Evolutionary conservation across 2,888 invertebrate species (phyloP).

Genomic region (Panopea generosa): DNA sequence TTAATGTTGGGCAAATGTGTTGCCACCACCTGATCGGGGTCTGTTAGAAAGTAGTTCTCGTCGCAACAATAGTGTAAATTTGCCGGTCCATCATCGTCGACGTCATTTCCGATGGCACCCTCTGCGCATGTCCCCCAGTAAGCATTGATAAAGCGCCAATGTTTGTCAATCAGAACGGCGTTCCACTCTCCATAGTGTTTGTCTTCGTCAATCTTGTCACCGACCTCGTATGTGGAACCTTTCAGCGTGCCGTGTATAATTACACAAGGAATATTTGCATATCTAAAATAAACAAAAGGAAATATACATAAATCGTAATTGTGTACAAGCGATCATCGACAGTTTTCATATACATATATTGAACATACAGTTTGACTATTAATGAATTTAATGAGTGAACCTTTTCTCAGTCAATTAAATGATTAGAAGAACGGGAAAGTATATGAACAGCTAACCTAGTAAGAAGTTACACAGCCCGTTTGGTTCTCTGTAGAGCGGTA

Average conservation of each 20-base stretch:
- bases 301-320: too few species aligned
- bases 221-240: slow-evolving; percentile 80
- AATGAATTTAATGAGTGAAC: too few species aligned
- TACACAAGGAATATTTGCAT: slow-evolving; percentile 76
- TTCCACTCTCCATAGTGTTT: slow-evolving; percentile 82
- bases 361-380: too few species aligned
- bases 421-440: too few species aligned
- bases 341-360: too few species aligned
- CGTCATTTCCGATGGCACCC: slow-evolving; percentile 59
- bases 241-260: slow-evolving; percentile 80
- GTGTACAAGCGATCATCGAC: too few species aligned
- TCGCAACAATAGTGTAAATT: slow-evolving; percentile 74
- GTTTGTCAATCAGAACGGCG: slow-evolving; percentile 76
- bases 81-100: slow-evolving; percentile 35
- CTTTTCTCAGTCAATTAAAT: too few species aligned
- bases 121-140: slow-evolving; percentile 81
- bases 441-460: too few species aligned
- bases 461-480: too few species aligned
- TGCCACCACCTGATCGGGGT: slow-evolving; percentile 77
- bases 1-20: slow-evolving; percentile 76
- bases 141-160: slow-evolving; percentile 81
- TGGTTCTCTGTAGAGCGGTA: too few species aligned
- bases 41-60: slow-evolving; percentile 82
- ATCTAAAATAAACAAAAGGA: slow-evolving; percentile 64
- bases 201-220: slow-evolving; percentile 72